Evolutionary conservation across 2,888 invertebrate genomes (phyloP), one percentile per base, ranked within the genome.

Genomic region (Beris chalybata): DNA sequence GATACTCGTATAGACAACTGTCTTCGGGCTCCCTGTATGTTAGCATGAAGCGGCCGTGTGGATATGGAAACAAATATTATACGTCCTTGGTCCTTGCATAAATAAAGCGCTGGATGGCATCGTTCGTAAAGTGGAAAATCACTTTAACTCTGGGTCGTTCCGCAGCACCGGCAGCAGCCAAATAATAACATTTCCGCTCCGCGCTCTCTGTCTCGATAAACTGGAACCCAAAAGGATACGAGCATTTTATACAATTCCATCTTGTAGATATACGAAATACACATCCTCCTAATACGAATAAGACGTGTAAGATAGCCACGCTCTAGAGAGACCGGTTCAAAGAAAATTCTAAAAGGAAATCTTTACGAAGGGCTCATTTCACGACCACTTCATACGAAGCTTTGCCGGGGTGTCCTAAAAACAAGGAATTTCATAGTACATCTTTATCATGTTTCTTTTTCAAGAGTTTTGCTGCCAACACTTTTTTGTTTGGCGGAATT

Each of bases 71-170:
- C 61, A 61, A 61, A 61, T 52, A 61, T 61, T 61, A 61, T 61
- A 61, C 32, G 61, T 50, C 52, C 50, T 52, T 50, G 52, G 52
- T 61, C 61, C 43, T 52, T 61, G 61, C 61, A 61, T 61, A 52
- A 50, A 61, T 61, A 61, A 61, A 61, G 50, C 38, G n/a, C 30
- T 50, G 61, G 38, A 61, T 30, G 32, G 13, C 31, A 64, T 56
- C 48, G 64, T 59, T 58, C 43, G 66, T 58, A 66, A 68, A 64
- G 66, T 68, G 68, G 68, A 68, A 68, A 68, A 68, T 68, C 68
- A 68, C 68, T 68, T 66, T 68, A 68, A 68, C 68, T 52, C n/a
- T 43, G 50, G 61, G 44, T 64, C 61, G 65, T 59, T 59, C 55
- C 56, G 59, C 50, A 30, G 59, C 61, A 54, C 55, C 43, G 22